These are phyloP conservation scores for Hemichromis elongatus DNA, from an alignment of 2,113 vertebrate species.

Conservation along the genomic window DNA sequence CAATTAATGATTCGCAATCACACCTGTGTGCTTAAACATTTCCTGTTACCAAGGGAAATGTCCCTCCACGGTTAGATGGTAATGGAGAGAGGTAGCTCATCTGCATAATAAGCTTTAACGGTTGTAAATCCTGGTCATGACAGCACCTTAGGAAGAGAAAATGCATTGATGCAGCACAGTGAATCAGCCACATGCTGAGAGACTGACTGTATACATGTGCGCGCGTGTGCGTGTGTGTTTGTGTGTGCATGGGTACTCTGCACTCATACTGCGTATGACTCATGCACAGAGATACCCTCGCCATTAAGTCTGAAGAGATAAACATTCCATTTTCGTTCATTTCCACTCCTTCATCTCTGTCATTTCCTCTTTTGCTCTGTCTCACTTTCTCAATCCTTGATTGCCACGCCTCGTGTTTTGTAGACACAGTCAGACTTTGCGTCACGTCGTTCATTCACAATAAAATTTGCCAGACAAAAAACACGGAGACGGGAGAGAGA, in stretches of 20 bases:
- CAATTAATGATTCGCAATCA: background rate
- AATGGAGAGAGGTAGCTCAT: slow-evolving; percentile 18
- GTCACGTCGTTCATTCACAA: slow-evolving; percentile 28
- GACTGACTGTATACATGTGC: background rate
- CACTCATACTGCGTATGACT: slow-evolving; percentile 29
- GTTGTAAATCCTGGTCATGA: slow-evolving; percentile 40
- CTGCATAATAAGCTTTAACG: slow-evolving; percentile 41
- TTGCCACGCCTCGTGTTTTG: slow-evolving; percentile 27
- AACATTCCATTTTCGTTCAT: slow-evolving; percentile 25
- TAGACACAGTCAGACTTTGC: slow-evolving; percentile 45
- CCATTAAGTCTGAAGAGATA: slow-evolving; percentile 45
- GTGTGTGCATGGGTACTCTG: background rate
- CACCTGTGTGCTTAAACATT: slow-evolving; percentile 19
- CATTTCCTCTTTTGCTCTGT: slow-evolving; percentile 10
- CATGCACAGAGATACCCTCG: slow-evolving; percentile 32
- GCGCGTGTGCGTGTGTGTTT: background rate
- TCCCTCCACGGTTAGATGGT: background rate
- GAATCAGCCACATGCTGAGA: slow-evolving; percentile 48
- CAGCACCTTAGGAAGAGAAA: slow-evolving; percentile 36
- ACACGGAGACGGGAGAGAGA: background rate
- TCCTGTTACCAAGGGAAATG: background rate
- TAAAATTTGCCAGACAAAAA: slow-evolving; percentile 18
- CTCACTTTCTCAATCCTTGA: slow-evolving; percentile 5
- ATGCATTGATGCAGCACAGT: slow-evolving; percentile 13
- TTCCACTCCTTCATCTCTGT: slow-evolving; percentile 24